phyloP scores from a whole-genome alignment of 1,140 invertebrate species.

The Zaprionus camerounensis region DNA sequence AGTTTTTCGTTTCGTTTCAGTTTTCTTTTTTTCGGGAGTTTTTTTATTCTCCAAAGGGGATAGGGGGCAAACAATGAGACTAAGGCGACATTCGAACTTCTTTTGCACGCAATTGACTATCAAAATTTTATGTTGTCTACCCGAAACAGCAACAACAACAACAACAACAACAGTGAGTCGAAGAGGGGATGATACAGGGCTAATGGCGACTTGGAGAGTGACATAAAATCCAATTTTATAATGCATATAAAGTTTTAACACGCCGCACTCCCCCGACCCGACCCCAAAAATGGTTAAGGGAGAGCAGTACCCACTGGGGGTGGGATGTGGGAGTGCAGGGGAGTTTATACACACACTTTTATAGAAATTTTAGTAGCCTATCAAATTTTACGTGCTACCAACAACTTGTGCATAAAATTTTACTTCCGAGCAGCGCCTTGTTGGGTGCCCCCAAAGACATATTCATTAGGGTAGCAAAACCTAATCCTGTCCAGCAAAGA shows the following conservation, averaged over 20 bases:
- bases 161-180: background rate
- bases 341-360: slow-evolving; percentile 70
- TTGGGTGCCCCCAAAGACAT: slow-evolving; percentile 16
- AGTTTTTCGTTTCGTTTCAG: slow-evolving; percentile 32
- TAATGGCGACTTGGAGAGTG: slow-evolving; percentile 70
- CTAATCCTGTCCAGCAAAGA: slow-evolving; percentile 14
- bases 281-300: slow-evolving; percentile 13
- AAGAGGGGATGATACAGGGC: slow-evolving; percentile 27
- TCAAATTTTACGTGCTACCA: slow-evolving; percentile 74
- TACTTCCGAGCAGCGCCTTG: slow-evolving; percentile 35
- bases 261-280: slow-evolving; percentile 14
- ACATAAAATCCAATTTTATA: slow-evolving; percentile 81
- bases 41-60: background rate
- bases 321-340: background rate
- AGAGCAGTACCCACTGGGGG: background rate
- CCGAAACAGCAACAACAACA: slow-evolving; percentile 21
- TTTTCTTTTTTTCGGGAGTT: background rate
- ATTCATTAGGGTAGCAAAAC: slow-evolving; percentile 40
- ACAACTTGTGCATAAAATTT: slow-evolving; percentile 75
- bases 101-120: slow-evolving; percentile 74
- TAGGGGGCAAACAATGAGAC: slow-evolving; percentile 35
- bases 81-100: slow-evolving; percentile 56
- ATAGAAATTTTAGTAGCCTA: slow-evolving; percentile 80
- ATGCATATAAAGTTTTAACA: slow-evolving; percentile 82
- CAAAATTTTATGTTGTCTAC: slow-evolving; percentile 65